Conservation (phyloP, 23 tunicate genomes). For the Trididemnum clinides region DNA sequence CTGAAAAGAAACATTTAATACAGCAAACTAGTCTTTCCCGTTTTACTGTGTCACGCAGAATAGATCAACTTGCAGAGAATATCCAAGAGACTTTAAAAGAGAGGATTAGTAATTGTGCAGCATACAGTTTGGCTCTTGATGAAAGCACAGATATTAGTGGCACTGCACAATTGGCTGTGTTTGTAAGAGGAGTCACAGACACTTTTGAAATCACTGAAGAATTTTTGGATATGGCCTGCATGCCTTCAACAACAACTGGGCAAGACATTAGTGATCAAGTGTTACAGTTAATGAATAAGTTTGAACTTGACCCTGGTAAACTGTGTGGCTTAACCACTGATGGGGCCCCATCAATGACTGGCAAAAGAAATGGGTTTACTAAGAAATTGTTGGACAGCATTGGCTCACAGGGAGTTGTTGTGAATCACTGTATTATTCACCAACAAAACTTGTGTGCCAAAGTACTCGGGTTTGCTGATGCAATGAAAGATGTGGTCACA, state of each 20-base stretch:
- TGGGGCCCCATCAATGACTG: too few relatives aligned
- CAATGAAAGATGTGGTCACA: too few relatives aligned
- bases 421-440: too few relatives aligned
- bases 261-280: too few relatives aligned
- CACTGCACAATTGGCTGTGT: constrained; percentile 35
- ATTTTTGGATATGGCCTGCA: constrained; percentile 32
- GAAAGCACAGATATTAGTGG: constrained; percentile 24
- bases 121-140: constrained; percentile 10
- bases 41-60: constrained; percentile 31
- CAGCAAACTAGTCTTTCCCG: constrained; percentile 19
- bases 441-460: too few relatives aligned
- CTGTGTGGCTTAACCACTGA: too few relatives aligned
- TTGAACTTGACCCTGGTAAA: too few relatives aligned
- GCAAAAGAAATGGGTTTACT: too few relatives aligned
- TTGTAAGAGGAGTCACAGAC: constrained; percentile 32
- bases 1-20: constrained; percentile 22
- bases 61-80: constrained; percentile 7
- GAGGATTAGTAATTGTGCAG: not conserved
- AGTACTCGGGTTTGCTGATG: too few relatives aligned
- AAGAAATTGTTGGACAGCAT: too few relatives aligned
- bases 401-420: too few relatives aligned
- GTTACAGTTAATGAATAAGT: too few relatives aligned
- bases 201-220: constrained; percentile 22
- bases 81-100: constrained; percentile 9
- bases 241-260: constrained; percentile 31